Evolutionary conservation across 2,888 invertebrate species (phyloP).

Genomic region (Lithophane leautieri): DNA sequence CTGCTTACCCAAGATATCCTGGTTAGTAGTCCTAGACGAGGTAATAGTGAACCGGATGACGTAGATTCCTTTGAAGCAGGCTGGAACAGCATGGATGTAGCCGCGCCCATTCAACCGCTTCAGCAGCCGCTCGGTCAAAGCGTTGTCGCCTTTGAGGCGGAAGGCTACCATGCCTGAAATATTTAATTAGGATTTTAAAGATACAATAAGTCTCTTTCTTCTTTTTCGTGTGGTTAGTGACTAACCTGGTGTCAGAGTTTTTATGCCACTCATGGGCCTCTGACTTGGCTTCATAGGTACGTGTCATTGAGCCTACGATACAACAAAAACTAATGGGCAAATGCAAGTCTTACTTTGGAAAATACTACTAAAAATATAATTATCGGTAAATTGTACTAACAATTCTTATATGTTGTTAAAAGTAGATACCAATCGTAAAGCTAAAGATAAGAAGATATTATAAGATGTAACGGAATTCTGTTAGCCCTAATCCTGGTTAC

Average conservation of each 20-base stretch:
- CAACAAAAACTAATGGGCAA: too few relatives aligned
- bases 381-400: background rate
- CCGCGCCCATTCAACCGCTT: slow-evolving; percentile 97
- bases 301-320: too few relatives aligned
- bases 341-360: too few relatives aligned
- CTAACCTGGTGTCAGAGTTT: too few relatives aligned
- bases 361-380: too few relatives aligned
- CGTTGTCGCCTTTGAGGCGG: slow-evolving; percentile 95
- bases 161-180: slow-evolving; percentile 96
- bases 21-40: slow-evolving; percentile 95
- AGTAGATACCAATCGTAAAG: background rate
- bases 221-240: too few relatives aligned
- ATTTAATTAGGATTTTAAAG: too few relatives aligned
- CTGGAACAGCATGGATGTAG: slow-evolving; percentile 98
- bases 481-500: background rate
- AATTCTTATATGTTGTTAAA: background rate
- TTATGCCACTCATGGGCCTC: too few relatives aligned
- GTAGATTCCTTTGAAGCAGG: slow-evolving; percentile 96
- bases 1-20: slow-evolving; percentile 91
- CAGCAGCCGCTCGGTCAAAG: slow-evolving; percentile 96
- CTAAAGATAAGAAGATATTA: background rate
- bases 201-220: too few relatives aligned
- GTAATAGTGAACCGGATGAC: slow-evolving; percentile 98
- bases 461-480: background rate
- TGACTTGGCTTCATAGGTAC: too few relatives aligned